Conservation (phyloP, 2,797 vertebrate genomes). For the Mormyrus proboscirostris region DNA sequence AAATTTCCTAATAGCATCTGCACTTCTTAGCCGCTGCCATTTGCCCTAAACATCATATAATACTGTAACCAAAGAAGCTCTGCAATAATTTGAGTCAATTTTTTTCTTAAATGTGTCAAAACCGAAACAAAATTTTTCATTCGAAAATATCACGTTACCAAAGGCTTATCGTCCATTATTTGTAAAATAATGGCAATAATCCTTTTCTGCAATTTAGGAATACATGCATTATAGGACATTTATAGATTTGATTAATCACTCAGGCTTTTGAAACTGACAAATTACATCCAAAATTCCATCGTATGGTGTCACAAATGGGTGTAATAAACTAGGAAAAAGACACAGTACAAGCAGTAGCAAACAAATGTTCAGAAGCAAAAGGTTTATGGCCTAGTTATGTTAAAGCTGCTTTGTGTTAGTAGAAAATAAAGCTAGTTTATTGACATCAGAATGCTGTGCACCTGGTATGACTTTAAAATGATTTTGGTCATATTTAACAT, state of each 20-base stretch:
- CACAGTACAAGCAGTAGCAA: slow-evolving; percentile 13
- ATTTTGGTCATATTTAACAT: slow-evolving; percentile 23
- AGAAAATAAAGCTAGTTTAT: slow-evolving; percentile 8
- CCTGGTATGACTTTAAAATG: slow-evolving; percentile 15
- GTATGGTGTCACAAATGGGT: background rate
- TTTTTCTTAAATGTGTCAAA: background rate
- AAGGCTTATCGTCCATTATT: background rate
- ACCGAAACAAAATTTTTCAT: background rate
- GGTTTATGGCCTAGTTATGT: background rate
- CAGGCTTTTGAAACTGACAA: background rate
- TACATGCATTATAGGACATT: background rate
- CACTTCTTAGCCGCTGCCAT: background rate
- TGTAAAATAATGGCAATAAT: background rate
- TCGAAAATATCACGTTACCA: background rate
- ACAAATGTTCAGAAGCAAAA: slow-evolving; percentile 7
- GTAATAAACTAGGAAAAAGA: background rate
- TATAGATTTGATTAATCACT: slow-evolving; percentile 1
- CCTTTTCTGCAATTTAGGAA: background rate
- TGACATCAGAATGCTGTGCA: slow-evolving; percentile 16
- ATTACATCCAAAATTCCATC: background rate
- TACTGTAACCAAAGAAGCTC: background rate
- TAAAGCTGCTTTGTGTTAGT: slow-evolving; percentile 4
- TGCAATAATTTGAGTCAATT: background rate
- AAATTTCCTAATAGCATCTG: background rate
- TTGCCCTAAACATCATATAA: background rate